Percentiles rank a stretch among this genome's conserved stretches.
phyloP scores from a whole-genome alignment of 2,888 invertebrate genomes.

The Parapristionchus giblindavisi region DNA sequence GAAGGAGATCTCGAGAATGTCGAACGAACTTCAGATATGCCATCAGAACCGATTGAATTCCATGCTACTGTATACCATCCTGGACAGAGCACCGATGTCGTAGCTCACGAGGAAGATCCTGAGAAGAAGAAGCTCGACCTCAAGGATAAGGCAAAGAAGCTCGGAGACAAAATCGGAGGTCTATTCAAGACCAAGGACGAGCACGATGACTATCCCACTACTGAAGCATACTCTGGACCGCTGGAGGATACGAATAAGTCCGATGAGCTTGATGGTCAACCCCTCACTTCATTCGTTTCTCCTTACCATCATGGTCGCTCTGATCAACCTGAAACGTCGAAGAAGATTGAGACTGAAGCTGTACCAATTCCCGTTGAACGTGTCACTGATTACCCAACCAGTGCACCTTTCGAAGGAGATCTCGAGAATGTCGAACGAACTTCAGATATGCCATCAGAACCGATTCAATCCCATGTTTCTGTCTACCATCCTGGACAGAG shows the following conservation, averaged over 20 bases:
- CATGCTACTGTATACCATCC: no score
- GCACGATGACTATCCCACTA: neutral
- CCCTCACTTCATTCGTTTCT: neutral
- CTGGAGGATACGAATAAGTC: neutral
- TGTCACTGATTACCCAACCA: neutral
- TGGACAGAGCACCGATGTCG: no score
- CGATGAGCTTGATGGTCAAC: neutral
- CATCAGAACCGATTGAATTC: neutral
- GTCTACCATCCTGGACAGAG: neutral
- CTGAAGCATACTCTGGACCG: neutral
- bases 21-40: no score
- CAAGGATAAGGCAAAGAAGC: neutral
- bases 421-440: neutral
- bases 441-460: neutral
- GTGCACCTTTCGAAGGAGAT: neutral
- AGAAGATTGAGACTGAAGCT: neutral
- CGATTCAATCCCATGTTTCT: neutral
- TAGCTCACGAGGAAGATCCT: neutral
- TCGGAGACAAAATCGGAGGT: neutral
- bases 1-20: no score
- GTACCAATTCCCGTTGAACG: neutral
- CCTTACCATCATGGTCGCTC: neutral
- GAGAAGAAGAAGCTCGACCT: neutral
- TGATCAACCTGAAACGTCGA: neutral
- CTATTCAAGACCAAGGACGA: neutral